Evolutionary conservation across 2,113 vertebrate species (phyloP), one percentile per base, ranked within the genome.

Genomic region (Amphiprion percula): DNA sequence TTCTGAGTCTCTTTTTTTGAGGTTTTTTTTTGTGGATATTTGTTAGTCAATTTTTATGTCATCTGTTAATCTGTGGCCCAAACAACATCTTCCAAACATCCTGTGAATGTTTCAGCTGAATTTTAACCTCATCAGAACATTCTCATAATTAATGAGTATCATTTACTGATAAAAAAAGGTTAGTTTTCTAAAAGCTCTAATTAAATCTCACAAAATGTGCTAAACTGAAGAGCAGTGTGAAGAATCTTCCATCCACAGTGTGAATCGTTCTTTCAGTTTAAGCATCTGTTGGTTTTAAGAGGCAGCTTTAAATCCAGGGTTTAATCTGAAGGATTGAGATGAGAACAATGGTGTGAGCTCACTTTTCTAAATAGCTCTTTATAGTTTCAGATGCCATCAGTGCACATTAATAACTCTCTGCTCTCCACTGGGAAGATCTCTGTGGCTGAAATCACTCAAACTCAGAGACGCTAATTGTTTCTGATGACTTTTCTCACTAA

Each of bases 361-460:
- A 58, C 52, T 14, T 28, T 33, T 70, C 28, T 60, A 60, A 76
- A 61, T 46, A 74, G 58, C 70, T 68, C 30, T 72, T 39, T 44
- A 19, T 17, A 41, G 52, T 21, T 50, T 72, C n/a, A 60, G 28
- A 37, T 61, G 50, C 16, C 15, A 4, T 30, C 30, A 26, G 17
- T 60, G 28, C 4, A 47, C 26, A 9, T 9, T 55, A 55, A 68
- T 21, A 56, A 77, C 5, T 15, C 37, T 19, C 70, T 3, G 14
- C 17, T 65, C 59, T 37, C 17, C 60, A 49, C 11, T 23, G 39
- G 47, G 61, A 55, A 10, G 46, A 26, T 58, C 64, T 6, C 53
- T 49, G 26, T 16, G 16, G 61, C 55, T 14, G 33, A 33, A 23
- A 14, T 58, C 26, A 3, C 17, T 82, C 33, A 65, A 55, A 68